Percentiles rank a stretch among this genome's conserved stretches.
Evolutionary conservation across 2,797 vertebrate genomes (phyloP).

Genomic region (Simalia tracyae): DNA sequence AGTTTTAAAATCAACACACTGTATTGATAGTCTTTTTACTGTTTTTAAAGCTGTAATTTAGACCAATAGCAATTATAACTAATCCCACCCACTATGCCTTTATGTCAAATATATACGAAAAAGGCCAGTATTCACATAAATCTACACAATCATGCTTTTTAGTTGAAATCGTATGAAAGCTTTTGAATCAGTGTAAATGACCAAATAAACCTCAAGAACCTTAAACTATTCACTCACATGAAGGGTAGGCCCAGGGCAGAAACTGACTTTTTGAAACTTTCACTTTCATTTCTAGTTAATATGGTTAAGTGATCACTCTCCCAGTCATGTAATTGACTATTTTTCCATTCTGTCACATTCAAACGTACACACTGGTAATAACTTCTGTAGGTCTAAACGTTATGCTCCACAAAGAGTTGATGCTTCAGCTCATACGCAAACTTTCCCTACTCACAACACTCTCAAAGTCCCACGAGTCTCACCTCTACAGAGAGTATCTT

Average conservation of each 20-base stretch:
- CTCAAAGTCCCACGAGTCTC: slow-evolving; percentile 34
- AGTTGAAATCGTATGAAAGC: background rate
- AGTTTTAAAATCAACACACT: background rate
- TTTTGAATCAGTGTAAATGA: background rate
- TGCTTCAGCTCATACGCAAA: background rate
- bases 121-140: background rate
- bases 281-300: background rate
- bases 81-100: background rate
- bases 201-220: background rate
- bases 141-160: too few species aligned
- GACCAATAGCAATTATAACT: background rate
- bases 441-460: background rate
- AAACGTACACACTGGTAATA: background rate
- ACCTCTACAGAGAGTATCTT: slow-evolving; percentile 81
- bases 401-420: background rate
- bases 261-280: background rate
- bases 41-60: background rate
- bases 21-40: too few species aligned
- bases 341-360: background rate
- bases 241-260: background rate
- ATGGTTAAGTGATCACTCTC: background rate
- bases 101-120: background rate
- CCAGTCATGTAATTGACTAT: background rate
- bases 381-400: background rate
- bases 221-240: background rate